Conservation (phyloP, 2,113 vertebrate genomes). For the Catagonus wagneri region DNA sequence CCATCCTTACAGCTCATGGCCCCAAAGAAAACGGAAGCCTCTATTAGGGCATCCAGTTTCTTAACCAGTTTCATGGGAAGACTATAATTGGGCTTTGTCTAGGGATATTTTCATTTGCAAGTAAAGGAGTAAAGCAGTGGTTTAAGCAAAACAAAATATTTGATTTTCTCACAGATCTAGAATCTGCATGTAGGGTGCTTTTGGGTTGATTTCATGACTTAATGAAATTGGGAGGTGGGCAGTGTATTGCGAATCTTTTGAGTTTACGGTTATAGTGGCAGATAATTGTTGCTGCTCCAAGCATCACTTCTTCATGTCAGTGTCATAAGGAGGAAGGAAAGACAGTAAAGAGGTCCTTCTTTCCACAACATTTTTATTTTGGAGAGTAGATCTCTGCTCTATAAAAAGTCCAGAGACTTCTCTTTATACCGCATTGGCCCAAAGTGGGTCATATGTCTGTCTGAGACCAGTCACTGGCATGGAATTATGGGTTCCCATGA, state of each 20-base stretch:
- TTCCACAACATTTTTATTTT: not conserved
- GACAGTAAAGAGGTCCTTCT: not conserved
- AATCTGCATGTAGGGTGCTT: not conserved
- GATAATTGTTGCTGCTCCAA: not conserved
- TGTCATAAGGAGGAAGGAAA: not conserved
- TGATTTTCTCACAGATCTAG: not conserved
- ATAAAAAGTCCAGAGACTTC: not conserved
- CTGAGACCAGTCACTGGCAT: not conserved
- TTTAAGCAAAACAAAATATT: not conserved
- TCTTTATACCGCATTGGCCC: not conserved
- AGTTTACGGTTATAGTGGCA: not conserved
- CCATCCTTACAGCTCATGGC: not conserved
- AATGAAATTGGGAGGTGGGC: not conserved
- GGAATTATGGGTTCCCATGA: not conserved
- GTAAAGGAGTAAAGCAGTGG: not conserved
- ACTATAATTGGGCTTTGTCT: not conserved
- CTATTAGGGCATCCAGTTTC: not conserved
- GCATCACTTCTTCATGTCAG: not conserved
- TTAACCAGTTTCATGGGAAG: not conserved
- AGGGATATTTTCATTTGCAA: not conserved
- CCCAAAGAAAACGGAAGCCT: not conserved
- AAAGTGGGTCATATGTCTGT: not conserved
- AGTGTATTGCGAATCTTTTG: not conserved
- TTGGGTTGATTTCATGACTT: not conserved
- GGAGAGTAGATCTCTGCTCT: not conserved